Evolutionary conservation across 2,113 vertebrate species (phyloP).

Genomic region (Melanotaenia duboulayi): DNA sequence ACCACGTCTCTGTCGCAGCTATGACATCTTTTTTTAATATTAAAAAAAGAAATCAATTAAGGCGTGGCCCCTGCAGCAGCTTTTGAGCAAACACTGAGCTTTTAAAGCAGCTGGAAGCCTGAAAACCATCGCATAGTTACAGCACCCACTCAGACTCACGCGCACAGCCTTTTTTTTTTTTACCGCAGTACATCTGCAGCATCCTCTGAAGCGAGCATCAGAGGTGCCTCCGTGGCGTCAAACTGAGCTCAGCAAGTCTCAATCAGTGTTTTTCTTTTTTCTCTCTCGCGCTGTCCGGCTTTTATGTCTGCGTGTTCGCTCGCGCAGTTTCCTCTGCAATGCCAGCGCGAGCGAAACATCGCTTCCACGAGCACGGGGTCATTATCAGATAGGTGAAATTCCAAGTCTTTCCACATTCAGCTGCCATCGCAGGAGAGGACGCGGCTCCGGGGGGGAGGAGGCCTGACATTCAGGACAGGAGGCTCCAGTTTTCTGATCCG

Average conservation of each 20-base stretch:
- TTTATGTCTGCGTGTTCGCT: constrained; percentile 16
- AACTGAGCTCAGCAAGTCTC: constrained; percentile 6
- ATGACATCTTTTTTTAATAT: background rate
- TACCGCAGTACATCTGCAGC: constrained; percentile 83
- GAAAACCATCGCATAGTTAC: background rate
- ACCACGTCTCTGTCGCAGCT: background rate
- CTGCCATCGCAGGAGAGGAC: constrained; percentile 35
- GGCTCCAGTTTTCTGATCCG: constrained; percentile 31
- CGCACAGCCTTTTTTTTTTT: constrained; percentile 47
- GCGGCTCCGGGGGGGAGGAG: constrained; percentile 17
- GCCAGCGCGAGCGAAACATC: constrained; percentile 38
- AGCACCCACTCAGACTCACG: constrained; percentile 16
- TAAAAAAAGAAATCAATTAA: too few relatives aligned
- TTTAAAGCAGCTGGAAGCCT: background rate
- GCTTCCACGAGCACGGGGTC: constrained; percentile 36
- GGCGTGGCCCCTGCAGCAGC: background rate
- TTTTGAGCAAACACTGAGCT: background rate
- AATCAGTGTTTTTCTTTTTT: background rate
- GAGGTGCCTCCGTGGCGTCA: constrained; percentile 49
- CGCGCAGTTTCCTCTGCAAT: constrained; percentile 39
- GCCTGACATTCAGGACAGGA: constrained; percentile 45
- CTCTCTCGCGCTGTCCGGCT: background rate
- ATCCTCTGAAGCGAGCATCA: constrained; percentile 33
- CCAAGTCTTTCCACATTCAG: constrained; percentile 14
- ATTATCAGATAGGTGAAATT: constrained; percentile 52